Conservation (phyloP, 2,113 vertebrate genomes). For the Pterophyllum scalare region DNA sequence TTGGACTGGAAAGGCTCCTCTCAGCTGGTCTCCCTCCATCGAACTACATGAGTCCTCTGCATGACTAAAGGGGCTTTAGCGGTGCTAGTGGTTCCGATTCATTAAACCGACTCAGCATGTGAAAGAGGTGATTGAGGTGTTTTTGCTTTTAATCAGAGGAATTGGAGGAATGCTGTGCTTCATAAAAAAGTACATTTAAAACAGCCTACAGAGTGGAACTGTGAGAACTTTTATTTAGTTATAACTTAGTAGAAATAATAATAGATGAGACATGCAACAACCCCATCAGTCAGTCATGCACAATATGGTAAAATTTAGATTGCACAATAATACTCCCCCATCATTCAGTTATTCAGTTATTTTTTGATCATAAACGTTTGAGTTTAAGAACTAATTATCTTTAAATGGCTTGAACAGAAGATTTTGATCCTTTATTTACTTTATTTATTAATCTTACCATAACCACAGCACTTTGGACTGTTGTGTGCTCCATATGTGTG, state of each 20-base stretch:
- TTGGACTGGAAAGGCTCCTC: background rate
- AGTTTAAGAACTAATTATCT: too few species aligned
- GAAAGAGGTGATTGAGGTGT: background rate
- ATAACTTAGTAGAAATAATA: background rate
- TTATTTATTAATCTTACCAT: background rate
- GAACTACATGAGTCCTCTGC: background rate
- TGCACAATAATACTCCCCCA: background rate
- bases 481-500: background rate
- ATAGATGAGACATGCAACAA: background rate
- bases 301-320: background rate
- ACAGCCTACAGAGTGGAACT: background rate
- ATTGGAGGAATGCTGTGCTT: background rate
- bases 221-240: background rate
- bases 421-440: background rate
- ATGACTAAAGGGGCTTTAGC: conserved; percentile 2
- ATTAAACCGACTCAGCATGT: background rate
- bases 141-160: background rate
- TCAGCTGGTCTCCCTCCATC: conserved; percentile 1
- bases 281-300: too few species aligned
- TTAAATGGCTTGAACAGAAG: background rate
- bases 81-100: background rate
- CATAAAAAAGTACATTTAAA: background rate
- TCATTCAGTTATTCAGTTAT: background rate
- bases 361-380: background rate
- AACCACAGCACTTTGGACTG: background rate